These are phyloP conservation scores for Pao palembangensis DNA, from an alignment of 2,113 vertebrate species.

Conservation along the genomic window DNA sequence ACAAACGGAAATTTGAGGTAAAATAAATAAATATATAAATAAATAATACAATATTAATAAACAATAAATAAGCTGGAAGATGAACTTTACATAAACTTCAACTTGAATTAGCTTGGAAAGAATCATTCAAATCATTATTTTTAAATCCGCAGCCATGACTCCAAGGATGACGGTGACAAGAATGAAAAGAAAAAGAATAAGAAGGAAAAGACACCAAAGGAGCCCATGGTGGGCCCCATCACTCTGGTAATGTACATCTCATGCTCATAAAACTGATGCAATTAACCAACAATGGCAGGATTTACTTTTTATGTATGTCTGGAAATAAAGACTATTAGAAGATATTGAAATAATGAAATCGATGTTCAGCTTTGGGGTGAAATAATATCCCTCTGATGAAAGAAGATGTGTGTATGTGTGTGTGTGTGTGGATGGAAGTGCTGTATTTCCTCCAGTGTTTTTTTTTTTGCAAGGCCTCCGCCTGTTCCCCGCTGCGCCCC, in stretches of 20 bases:
- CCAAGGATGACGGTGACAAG: neutral
- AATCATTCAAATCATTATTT: neutral
- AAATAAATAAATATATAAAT: neutral
- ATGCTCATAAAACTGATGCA: neutral
- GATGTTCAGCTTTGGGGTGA: neutral
- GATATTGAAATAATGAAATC: neutral
- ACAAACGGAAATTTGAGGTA: slow-evolving; percentile 54
- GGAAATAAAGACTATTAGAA: too few species aligned
- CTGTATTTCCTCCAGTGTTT: neutral
- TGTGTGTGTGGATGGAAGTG: neutral
- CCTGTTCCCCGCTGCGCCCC: neutral
- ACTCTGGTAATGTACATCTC: slow-evolving; percentile 72
- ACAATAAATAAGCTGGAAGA: too few species aligned
- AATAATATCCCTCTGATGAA: neutral
- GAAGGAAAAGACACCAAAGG: slow-evolving; percentile 64
- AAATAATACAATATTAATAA: too few species aligned
- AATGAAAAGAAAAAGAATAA: slow-evolving; percentile 16
- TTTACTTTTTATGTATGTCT: too few species aligned
- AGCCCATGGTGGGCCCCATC: slow-evolving; percentile 72
- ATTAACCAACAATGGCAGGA: neutral
- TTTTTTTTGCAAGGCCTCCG: neutral
- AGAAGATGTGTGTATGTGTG: neutral
- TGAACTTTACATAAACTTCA: too few species aligned
- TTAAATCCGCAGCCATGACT: neutral
- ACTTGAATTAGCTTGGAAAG: too few species aligned